Percentiles rank a stretch among this genome's conserved stretches.
Evolutionary conservation across 2,113 vertebrate genomes (phyloP).

Genomic region (Actenoides lindsayi): DNA sequence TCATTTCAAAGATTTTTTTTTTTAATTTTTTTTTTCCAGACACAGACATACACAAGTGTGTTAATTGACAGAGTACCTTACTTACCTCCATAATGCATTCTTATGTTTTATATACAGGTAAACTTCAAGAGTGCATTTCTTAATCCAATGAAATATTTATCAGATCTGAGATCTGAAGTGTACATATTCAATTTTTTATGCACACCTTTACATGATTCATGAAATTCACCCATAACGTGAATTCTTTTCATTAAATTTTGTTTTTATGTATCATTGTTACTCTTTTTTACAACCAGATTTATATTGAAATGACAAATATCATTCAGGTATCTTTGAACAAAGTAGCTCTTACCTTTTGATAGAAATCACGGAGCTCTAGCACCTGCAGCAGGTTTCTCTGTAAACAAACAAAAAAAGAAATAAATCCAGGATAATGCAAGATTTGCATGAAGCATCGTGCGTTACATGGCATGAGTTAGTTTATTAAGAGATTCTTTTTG

Average conservation of each 20-base stretch:
- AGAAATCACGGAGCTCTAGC: neutral
- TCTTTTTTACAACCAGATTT: neutral
- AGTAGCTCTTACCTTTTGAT: conserved; percentile 25
- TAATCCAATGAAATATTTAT: conserved; percentile 72
- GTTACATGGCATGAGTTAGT: neutral
- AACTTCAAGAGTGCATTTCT: conserved; percentile 62
- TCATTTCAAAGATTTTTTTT: conserved; percentile 27
- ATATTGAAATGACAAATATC: conserved; percentile 48
- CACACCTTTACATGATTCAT: conserved; percentile 67
- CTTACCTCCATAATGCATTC: conserved; percentile 34
- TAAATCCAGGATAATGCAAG: conserved; percentile 2
- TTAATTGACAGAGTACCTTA: conserved; percentile 68
- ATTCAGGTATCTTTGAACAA: conserved; percentile 43
- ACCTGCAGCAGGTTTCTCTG: neutral
- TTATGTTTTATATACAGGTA: conserved; percentile 50
- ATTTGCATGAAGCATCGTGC: conserved; percentile 1
- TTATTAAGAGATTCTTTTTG: neutral
- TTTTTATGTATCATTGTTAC: conserved; percentile 55
- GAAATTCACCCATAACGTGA: conserved; percentile 48
- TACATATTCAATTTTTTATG: conserved; percentile 71
- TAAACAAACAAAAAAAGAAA: neutral
- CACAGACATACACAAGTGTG: conserved; percentile 32
- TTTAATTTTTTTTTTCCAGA: neutral
- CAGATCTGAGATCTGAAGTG: conserved; percentile 61
- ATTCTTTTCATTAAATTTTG: conserved; percentile 71